Conservation (phyloP, 1,140 invertebrate genomes). For the Polypedilum pembai region DNA sequence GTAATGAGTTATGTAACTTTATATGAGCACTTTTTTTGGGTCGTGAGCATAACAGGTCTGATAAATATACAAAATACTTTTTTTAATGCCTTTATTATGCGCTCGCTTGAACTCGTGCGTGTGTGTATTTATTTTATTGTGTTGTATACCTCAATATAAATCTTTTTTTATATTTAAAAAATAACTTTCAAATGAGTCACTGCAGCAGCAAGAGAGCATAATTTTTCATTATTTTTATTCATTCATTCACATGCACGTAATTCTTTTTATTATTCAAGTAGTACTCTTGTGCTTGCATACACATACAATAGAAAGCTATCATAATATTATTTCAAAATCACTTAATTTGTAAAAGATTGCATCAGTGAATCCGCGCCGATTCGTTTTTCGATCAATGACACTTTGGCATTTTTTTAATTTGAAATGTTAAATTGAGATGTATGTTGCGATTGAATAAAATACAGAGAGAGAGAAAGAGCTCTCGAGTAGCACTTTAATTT, state of each 20-base stretch:
- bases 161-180: not conserved
- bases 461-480: not conserved
- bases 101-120: not conserved
- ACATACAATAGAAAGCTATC: not conserved
- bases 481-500: not conserved
- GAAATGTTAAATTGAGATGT: no score
- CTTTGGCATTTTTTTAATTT: no score
- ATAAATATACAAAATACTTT: not conserved
- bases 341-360: not conserved
- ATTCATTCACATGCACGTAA: slow-evolving; percentile 1
- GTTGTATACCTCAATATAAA: no score
- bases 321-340: not conserved
- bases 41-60: no score
- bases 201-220: not conserved
- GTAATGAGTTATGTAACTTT: not conserved
- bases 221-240: slow-evolving; percentile 8
- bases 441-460: no score
- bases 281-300: not conserved
- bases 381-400: no score
- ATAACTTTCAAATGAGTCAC: slow-evolving; percentile 18
- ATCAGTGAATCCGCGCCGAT: no score
- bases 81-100: slow-evolving; percentile 15
- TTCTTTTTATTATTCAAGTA: not conserved
- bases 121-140: not conserved
- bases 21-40: not conserved